Percentiles rank a stretch among this genome's conserved stretches.
Evolutionary conservation across 2,888 invertebrate genomes (phyloP).

Genomic region (Resseliella maxima): DNA sequence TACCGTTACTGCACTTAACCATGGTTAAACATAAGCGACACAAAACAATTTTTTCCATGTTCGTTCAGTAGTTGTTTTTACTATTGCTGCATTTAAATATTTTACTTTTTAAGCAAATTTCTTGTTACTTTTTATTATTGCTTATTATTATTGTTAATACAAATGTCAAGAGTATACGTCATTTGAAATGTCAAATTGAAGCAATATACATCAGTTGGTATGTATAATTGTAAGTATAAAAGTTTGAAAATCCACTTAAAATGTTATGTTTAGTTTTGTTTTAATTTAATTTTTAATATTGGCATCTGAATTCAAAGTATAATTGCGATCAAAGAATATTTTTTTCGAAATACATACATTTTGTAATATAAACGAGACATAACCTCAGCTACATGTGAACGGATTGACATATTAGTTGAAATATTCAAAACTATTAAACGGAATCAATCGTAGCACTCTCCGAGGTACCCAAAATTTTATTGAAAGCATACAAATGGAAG

Average conservation of each 20-base stretch:
- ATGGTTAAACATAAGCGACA: conserved; percentile 27
- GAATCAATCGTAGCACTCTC: not conserved
- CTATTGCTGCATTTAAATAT: not conserved
- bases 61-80: not conserved
- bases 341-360: too few species aligned
- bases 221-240: too few species aligned
- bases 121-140: not conserved
- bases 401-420: conserved; percentile 18
- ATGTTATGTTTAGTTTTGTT: too few species aligned
- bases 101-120: not conserved
- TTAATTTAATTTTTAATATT: too few species aligned
- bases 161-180: not conserved
- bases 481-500: not conserved
- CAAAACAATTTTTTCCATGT: conserved; percentile 3
- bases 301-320: too few species aligned
- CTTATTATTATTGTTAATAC: not conserved
- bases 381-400: conserved; percentile 31
- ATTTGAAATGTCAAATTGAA: not conserved
- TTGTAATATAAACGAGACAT: conserved; percentile 2
- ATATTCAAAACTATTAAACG: not conserved
- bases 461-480: too few species aligned
- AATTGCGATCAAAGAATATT: too few species aligned
- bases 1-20: too few species aligned
- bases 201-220: too few species aligned
- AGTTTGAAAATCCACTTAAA: too few species aligned